Percentiles rank a stretch among this genome's conserved stretches.
Conservation (phyloP, 2,888 invertebrate genomes). For the Panzeria rudis region DNA sequence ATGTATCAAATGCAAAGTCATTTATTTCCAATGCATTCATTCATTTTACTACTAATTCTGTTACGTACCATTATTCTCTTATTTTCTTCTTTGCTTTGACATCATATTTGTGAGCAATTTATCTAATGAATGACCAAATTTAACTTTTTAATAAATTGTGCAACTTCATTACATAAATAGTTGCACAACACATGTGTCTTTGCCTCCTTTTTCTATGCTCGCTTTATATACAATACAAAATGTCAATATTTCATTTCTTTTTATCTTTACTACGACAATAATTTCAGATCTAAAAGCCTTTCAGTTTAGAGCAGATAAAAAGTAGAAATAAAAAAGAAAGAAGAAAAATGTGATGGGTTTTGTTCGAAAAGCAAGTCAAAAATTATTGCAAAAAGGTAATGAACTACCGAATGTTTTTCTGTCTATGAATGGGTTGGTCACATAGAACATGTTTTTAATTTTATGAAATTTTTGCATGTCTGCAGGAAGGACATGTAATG, state of each 20-base stretch:
- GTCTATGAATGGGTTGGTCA: not conserved
- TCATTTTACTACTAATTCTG: not conserved
- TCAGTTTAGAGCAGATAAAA: slow-evolving; percentile 35
- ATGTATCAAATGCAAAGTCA: not conserved
- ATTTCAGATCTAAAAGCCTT: slow-evolving; percentile 44
- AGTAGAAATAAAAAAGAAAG: slow-evolving; percentile 14
- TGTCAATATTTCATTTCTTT: slow-evolving; percentile 37
- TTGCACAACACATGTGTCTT: slow-evolving; percentile 13
- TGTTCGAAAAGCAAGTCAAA: slow-evolving; percentile 10
- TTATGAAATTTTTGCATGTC: not conserved
- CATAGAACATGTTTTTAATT: not conserved
- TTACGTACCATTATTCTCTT: not conserved
- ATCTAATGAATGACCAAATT: slow-evolving; percentile 38
- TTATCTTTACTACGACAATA: not conserved
- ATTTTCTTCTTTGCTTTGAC: not conserved
- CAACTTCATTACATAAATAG: slow-evolving; percentile 43
- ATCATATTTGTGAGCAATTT: slow-evolving; percentile 47
- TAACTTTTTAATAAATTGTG: slow-evolving; percentile 34
- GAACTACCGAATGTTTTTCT: not conserved
- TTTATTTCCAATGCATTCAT: not conserved
- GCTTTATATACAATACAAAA: slow-evolving; percentile 11
- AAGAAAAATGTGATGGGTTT: slow-evolving; percentile 15
- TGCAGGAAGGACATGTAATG: not conserved
- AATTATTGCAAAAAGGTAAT: slow-evolving; percentile 1
- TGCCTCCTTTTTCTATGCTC: not conserved